A percentile compares a stretch with the other conserved stretches of the same genome.
These are phyloP conservation scores for Malacoraja senta DNA, from an alignment of 2,797 vertebrate genomes.

Conservation along the genomic window DNA sequence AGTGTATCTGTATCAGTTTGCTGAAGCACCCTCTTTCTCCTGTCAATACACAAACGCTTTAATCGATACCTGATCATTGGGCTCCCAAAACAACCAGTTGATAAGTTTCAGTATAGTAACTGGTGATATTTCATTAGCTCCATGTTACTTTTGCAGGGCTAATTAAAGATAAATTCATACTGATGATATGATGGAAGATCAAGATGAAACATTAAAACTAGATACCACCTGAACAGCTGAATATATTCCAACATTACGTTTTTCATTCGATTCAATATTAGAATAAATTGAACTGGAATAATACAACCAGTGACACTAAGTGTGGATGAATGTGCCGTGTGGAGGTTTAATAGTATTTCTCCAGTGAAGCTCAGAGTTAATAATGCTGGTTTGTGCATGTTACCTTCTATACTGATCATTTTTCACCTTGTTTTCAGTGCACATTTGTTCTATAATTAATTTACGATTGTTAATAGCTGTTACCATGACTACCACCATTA, in stretches of 20 bases:
- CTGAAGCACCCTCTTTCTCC: no score
- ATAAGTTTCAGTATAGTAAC: no score
- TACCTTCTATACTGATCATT: neutral
- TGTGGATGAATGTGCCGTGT: no score
- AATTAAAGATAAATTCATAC: neutral
- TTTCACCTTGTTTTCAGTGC: neutral
- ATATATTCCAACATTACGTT: no score
- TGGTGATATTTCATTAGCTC: neutral
- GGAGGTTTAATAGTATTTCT: neutral
- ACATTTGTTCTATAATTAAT: neutral
- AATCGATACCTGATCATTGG: neutral
- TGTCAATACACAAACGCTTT: neutral
- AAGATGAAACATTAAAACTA: no score
- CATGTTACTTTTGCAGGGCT: neutral
- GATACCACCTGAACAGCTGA: no score
- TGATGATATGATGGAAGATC: no score
- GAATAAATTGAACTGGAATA: neutral
- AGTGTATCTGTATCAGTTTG: neutral
- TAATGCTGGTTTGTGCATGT: neutral
- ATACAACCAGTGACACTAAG: neutral
- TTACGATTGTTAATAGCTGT: neutral
- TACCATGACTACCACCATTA: neutral
- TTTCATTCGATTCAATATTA: neutral
- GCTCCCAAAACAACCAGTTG: neutral
- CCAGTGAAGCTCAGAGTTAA: neutral